phyloP scores from a whole-genome alignment of 1,140 invertebrate species.

The Thaumatotibia leucotreta region DNA sequence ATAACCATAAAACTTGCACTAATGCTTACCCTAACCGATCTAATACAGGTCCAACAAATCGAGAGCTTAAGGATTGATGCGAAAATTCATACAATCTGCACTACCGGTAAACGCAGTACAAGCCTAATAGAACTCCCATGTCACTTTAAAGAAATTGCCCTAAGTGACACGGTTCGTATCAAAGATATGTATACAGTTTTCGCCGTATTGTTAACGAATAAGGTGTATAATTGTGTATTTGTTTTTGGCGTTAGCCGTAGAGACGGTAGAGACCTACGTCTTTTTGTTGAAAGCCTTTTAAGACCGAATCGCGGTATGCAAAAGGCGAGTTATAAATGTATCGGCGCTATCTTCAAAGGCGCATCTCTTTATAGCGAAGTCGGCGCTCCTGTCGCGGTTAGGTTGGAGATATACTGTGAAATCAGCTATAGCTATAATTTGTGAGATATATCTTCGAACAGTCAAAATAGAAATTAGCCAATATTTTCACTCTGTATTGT shows the following conservation, averaged over 20 bases:
- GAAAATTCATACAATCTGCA: background rate
- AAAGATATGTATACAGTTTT: background rate
- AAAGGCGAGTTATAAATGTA: conserved; percentile 45
- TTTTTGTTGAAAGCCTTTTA: background rate
- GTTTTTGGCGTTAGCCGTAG: background rate
- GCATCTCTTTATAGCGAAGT: conserved; percentile 37
- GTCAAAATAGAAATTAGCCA: too few species aligned
- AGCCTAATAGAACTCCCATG: background rate
- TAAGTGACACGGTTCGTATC: background rate
- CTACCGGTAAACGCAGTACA: background rate
- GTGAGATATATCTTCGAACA: too few species aligned
- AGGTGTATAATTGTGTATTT: background rate
- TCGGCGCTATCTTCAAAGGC: conserved; percentile 53
- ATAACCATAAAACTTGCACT: background rate
- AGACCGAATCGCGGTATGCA: conserved; percentile 29
- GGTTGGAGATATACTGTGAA: background rate
- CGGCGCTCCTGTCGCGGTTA: conserved; percentile 29
- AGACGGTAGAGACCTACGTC: background rate
- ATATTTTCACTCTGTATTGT: too few species aligned
- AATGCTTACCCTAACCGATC: background rate
- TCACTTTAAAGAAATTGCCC: background rate
- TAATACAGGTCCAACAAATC: background rate
- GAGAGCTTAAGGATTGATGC: background rate
- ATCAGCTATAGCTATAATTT: too few species aligned
- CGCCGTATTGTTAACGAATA: background rate